Evolutionary conservation across 2,113 vertebrate genomes (phyloP), one percentile per base, ranked within the genome.

Genomic region (Todiramphus saurophagus): DNA sequence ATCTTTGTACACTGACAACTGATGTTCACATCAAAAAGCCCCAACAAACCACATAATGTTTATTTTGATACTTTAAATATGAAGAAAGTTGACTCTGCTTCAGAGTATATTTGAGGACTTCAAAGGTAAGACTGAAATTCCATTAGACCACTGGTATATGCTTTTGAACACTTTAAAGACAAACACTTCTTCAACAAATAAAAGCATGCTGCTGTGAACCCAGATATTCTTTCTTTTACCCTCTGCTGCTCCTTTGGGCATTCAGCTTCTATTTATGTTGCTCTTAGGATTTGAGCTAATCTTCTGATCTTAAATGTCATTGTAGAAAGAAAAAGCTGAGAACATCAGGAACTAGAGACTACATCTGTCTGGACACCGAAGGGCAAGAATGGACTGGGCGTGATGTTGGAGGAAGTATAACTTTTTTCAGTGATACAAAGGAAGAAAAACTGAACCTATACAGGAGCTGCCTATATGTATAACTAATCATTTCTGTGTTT

Each of bases 121-220:
- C 50, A 89, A 73, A 81, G 35, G 19, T 66, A 94, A 78, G 51
- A 87, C 18, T 53, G 60, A 91, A 76, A 93, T 96, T 96, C 90
- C 72, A 64, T 92, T 96, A 95, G 63, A 62, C 21, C 20, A 83
- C 44, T 59, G 10, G 68, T 76, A 81, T 56, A 48, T 92, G 16
- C 46, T 91, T 93, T 80, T 60, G 58, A 96, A 83, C 63, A 21
- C 13, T 96, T 95, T 95, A 91, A 97, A 97, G 63, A 87, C 46
- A 90, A 96, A 90, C 53, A 62, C 3, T 66, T 90, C 5, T 82
- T 72, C 53, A 89, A 63, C 79, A 89, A 92, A 69, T 84, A 41
- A 77, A 96, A 94, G 12, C 16, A 48, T 74, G 6, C 8, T 89
- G 43, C 79, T 93, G 66, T 51, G 41, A 96, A 90, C 4, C 33